Percentiles rank a stretch among this genome's conserved stretches.
phyloP scores from a whole-genome alignment of 2,113 vertebrate genomes.

The Pomatorhinus ruficollis region DNA sequence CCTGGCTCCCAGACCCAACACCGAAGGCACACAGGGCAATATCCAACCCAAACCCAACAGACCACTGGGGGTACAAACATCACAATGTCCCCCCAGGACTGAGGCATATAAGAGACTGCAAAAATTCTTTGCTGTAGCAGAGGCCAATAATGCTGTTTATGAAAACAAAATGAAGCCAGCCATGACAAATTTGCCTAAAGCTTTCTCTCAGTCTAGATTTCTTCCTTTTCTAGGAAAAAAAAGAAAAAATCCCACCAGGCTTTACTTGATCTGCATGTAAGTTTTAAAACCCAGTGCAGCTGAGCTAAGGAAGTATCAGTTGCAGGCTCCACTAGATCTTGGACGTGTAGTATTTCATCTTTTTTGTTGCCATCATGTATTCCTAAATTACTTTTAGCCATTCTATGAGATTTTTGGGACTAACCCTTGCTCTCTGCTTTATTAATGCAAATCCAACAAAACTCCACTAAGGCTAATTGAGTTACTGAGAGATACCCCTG shows the following conservation, averaged over 20 bases:
- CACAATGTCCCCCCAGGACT: too few relatives aligned
- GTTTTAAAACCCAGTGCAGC: not conserved
- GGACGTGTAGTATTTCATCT: not conserved
- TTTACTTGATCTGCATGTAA: not conserved
- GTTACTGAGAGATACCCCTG: slow-evolving; percentile 20
- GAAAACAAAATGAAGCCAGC: not conserved
- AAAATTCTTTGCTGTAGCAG: not conserved
- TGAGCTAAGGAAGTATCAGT: not conserved
- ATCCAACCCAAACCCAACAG: too few relatives aligned
- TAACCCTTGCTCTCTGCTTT: slow-evolving; percentile 19
- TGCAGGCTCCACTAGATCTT: not conserved
- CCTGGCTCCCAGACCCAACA: too few relatives aligned
- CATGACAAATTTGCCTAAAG: not conserved
- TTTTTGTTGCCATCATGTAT: not conserved
- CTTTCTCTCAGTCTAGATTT: not conserved
- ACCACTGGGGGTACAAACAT: too few relatives aligned
- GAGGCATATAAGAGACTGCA: not conserved
- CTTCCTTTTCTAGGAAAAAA: not conserved
- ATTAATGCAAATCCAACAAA: slow-evolving; percentile 46
- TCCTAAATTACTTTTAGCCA: not conserved
- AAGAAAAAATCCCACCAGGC: not conserved
- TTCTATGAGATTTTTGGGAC: slow-evolving; percentile 1
- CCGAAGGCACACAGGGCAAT: too few relatives aligned
- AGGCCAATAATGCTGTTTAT: not conserved
- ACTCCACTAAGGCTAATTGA: slow-evolving; percentile 21